Base-by-base conservation (phyloP, 1,140 invertebrate genomes). In the Cataglyphis hispanica region DNA sequence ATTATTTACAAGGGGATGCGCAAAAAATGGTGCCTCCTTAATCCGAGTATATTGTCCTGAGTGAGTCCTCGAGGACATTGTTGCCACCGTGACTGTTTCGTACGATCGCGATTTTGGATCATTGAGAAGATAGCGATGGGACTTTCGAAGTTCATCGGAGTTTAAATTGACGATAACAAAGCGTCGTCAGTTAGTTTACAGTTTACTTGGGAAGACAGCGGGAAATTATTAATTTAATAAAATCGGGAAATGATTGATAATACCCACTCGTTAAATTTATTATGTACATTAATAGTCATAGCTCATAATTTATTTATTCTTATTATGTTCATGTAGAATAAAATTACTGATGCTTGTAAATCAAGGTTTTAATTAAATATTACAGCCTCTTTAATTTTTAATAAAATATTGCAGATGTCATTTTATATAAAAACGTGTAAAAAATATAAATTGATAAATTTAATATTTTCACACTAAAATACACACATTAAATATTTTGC, bases 1-100 rank as follows among this genome's bases (percentile, higher is more conserved):
- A 92, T 93, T 94, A 94, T 94, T 94, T 94, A 93, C 91, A 93
- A 88, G 88, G n/a, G 64, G 84, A 76, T 89, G 87, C 63, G 50
- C 50, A 70, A 77, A 74, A 80, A 76, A 84, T 64, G 80, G 50
- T 46, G 58, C 61, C 69, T 53, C 25, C 69, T 90, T 91, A 88
- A 91, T 87, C 89, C 85, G 34, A 61, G 46, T 77, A 90, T 90
- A 91, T 91, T 86, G 87, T 50, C 46, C 46, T 50, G 46, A 50
- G 46, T 86, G 69, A 90, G 63, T 78, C 75, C 60, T 83, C 27
- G 43, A 83, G 13, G 25, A 50, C 69, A 89, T 87, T 88, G 67
- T 89, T 86, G 34, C 46, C 61, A 22, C 1, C 1, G 19, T 64
- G 25, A n/a, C 3, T 46, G 58, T 50, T 78, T 50, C 7, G n/a